These are phyloP conservation scores for Muschampia plurimacula DNA, from an alignment of 2,888 invertebrate species.

Conservation along the genomic window DNA sequence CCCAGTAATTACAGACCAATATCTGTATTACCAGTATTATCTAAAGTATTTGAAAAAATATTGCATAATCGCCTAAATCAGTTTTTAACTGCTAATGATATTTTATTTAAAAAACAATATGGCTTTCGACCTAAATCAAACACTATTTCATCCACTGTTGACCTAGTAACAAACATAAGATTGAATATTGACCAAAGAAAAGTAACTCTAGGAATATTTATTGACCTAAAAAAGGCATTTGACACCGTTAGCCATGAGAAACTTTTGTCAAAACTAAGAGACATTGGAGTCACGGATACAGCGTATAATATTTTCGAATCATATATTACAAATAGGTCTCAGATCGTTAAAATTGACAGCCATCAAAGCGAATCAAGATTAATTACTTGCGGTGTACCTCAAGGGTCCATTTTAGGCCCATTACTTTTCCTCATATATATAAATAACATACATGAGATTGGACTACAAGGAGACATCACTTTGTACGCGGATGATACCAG, in stretches of 20 bases:
- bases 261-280: neutral
- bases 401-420: neutral
- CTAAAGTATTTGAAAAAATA: neutral
- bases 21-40: neutral
- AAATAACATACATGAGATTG: neutral
- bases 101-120: neutral
- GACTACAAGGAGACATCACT: neutral
- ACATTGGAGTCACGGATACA: neutral
- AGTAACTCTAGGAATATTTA: neutral
- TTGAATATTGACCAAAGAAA: neutral
- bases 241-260: neutral
- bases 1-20: slow-evolving; percentile 4
- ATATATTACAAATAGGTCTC: neutral
- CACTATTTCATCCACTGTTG: neutral
- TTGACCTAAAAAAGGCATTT: slow-evolving; percentile 1
- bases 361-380: neutral
- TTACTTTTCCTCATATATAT: neutral
- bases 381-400: neutral
- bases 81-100: neutral
- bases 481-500: slow-evolving; percentile 2
- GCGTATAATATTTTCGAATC: neutral
- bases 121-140: neutral
- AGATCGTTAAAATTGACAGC: neutral
- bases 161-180: neutral
- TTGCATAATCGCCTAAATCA: neutral